Base-by-base conservation (phyloP, 1,140 invertebrate species). In the Delia radicum region DNA sequence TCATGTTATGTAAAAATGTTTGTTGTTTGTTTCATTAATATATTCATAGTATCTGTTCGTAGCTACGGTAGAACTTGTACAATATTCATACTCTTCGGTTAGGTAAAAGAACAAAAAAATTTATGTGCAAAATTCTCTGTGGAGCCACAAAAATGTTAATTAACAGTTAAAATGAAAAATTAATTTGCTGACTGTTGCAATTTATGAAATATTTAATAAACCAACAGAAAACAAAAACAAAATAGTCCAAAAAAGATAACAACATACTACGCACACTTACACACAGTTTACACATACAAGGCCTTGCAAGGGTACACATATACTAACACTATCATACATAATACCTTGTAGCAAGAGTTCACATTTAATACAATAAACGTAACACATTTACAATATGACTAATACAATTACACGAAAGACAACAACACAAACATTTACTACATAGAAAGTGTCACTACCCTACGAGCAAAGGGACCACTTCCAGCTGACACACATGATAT, bases 131-230 rank as follows among this genome's bases (percentile, higher is more conserved):
- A 55, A 55, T 55, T 55, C 48, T 55, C 48, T 55, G 48, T n/a
- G 18, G 48, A 21, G 21, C 48, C 48, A 55, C 48, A 55, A 55
- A 55, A 55, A 55, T 55, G 48, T 55, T 55, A 55, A 55, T 55
- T 55, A 55, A 55, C 48, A 55, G 48, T 55, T 55, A 55, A 55
- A 55, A 55, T 55, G 48, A 55, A 55, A 55, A 55, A 55, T 55
- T 55, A 55, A 55, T 55, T 55, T 55, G 48, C 48, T 55, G 48
- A 55, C 48, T 55, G 48, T 55, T 55, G 48, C 48, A 55, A 55
- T 55, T 55, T 55, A 21, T 55, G 48, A 55, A 55, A 55, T 55
- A 55, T 55, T n/a, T 55, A 55, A 55, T 18, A 55, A 42, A n/a
- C n/a, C 48, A 55, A 55, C 3, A 55, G 3, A 55, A 55, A 2